Base-by-base conservation (phyloP, 2,797 vertebrate genomes). In the Tangara arthus region DNA sequence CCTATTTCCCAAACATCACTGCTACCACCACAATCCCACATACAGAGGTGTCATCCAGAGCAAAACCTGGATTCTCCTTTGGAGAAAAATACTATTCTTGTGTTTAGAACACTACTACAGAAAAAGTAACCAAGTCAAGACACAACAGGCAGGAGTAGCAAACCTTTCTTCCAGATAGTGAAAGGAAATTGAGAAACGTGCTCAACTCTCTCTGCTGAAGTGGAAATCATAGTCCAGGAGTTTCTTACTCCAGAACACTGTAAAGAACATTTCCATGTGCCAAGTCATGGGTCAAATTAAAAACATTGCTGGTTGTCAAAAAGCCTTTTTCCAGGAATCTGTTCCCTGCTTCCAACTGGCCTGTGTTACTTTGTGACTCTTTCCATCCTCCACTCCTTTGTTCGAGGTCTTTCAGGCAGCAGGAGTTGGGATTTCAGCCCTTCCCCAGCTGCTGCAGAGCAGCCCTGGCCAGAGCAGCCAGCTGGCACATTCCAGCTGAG, bases 181-280 rank as follows among this genome's bases (percentile, higher is more conserved):
- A 91, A 93, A 93, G 63, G 24, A 76, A 87, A 84, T 37, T 11
- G 42, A 60, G 82, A 76, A 95, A 95, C 4, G 18, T 87, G 76
- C 64, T 91, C 75, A 80, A 42, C 0, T 0, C 32, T 91, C 91
- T 52, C 44, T 96, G 71, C 63, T 93, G 75, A 50, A 76, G 60
- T 63, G 42, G 39, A 84, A 92, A 82, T 34, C 68, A 61, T 1
- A 77, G 32, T 20, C n/a, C 71, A 89, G 49, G 37, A 91, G 60
- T 30, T 71, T 65, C 22, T 7, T 68, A 64, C 68, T 87, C 82
- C 87, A 94, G 84, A 77, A 77, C 89, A 91, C 26, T 35, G 42
- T 53, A 82, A 89, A 93, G 82, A 96, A 94, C 87, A 85, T 83
- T 78, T 87, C 87, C 49, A 26, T 7, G 56, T 6, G 95, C 91